phyloP scores from a whole-genome alignment of 1,140 invertebrate genomes.

The Platyscapa corneri region DNA sequence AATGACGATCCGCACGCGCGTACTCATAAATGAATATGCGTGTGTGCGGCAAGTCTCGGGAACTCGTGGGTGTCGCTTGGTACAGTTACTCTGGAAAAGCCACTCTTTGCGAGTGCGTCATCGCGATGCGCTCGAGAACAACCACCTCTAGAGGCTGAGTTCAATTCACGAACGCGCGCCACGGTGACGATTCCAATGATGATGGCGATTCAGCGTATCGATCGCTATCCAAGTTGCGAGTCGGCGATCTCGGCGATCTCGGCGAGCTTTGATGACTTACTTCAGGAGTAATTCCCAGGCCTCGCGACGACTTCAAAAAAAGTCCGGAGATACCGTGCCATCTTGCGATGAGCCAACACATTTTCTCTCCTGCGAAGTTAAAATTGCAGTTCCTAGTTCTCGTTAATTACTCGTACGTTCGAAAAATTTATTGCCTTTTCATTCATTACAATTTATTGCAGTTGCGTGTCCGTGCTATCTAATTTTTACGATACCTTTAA shows the following conservation, averaged over 20 bases:
- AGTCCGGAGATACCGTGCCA: background rate
- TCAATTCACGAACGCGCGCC: background rate
- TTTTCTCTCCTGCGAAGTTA: background rate
- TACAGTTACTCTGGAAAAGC: conserved; percentile 60
- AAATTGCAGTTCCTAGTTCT: background rate
- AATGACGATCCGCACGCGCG: conserved; percentile 7
- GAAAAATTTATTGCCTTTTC: too few species aligned
- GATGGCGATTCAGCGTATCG: background rate
- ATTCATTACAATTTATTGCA: too few species aligned
- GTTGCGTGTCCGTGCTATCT: too few species aligned
- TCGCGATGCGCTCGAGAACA: conserved; percentile 43
- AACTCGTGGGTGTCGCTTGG: conserved; percentile 55
- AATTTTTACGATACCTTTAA: background rate
- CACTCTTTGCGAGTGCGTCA: conserved; percentile 54
- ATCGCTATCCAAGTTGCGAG: background rate
- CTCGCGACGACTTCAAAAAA: background rate
- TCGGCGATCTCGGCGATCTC: background rate
- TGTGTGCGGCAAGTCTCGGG: too few species aligned
- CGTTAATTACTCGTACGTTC: background rate
- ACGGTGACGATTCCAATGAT: conserved; percentile 2
- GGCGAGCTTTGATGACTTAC: background rate
- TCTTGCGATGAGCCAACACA: background rate
- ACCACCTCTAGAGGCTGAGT: conserved; percentile 54
- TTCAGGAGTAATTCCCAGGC: background rate
- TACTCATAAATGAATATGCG: background rate